Base-by-base conservation (phyloP, 2,113 vertebrate species). In the Aptenodytes forsteri region DNA sequence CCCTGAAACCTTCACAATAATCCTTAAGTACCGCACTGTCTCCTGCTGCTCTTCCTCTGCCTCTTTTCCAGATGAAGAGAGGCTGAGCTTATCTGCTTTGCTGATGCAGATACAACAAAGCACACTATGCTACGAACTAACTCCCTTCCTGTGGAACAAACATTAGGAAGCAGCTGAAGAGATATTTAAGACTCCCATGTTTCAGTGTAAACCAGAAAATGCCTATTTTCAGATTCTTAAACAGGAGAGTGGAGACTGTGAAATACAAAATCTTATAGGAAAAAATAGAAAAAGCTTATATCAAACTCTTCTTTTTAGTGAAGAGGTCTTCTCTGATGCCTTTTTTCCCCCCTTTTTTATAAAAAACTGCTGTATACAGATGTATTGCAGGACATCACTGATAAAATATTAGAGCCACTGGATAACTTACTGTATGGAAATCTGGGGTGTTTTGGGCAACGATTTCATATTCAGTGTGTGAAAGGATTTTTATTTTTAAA, bases 81-180 rank as follows among this genome's bases (percentile, higher is more conserved):
- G 42, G 67, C 77, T 82, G 84, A 85, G 62, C 38, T 88, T 87
- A 88, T 92, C 32, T 56, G 61, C 50, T 83, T 47, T 72, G 93
- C 70, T 87, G 38, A 65, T 72, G 93, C 56, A 90, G 58, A 89
- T 50, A 82, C 32, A 66, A 87, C 77, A 96, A 76, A 94, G 70
- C 84, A 85, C 61, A 36, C 54, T 34, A 4, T 42, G 73, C 84
- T 87, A 52, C 0, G 0, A 87, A 96, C 67, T 91, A 47, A 80
- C 95, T 92, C 96, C 93, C 95, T 97, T 97, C 96, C 92, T 95
- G 95, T 93, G 84, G 87, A 96, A 96, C 71, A 94, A 97, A 92
- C 71, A 94, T 49, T 84, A 88, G 95, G 95, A 96, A 97, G 92
- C 85, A 94, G 90, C 94, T 95, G 87, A 96, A 71, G 92, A 88